Base-by-base conservation (phyloP, 2,113 vertebrate species). In the Cygnus atratus region DNA sequence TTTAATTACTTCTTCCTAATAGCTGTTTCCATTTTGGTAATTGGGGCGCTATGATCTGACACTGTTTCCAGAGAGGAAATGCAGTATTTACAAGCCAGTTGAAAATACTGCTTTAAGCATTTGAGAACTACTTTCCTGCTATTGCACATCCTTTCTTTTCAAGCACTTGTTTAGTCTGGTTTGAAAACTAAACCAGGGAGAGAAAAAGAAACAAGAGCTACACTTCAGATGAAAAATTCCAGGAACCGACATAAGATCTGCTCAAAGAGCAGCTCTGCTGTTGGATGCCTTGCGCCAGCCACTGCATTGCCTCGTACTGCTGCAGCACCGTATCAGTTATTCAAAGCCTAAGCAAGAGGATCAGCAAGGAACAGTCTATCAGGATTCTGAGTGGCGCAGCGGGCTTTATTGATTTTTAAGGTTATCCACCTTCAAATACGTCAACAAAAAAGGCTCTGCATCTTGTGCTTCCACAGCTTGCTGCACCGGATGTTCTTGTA, bases 381-480 rank as follows among this genome's bases (percentile, higher is more conserved):
- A 73, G 5, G 54, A 92, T 92, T 88, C 88, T 50, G 90, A 94
- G 73, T 9, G 31, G 86, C 1, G 0, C 65, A 66, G 90, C 54
- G 84, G 86, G 73, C 61, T 62, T 70, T 73, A 96, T 87, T 89
- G 96, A 92, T 89, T 96, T 94, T 92, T 81, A 84, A 95, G 83
- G 90, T 94, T 97, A 93, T 84, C 62, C 70, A 70, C 73, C 80
- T 81, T 87, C 90, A 84, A 90, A 93, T 82, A 89, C 20, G 82
- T 89, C 92, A 84, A 44, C 48, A 41, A 88, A 89, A 88, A 93
- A 92, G 86, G 28, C 73, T 93, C 52, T 50, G 35, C 29, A 78
- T 68, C 66, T 94, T 54, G 61, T 0, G 0, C 73, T 95, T 90
- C 54, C 73, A 54, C 61, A 91, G 83, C 63, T 68, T 80, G 57